Conservation (phyloP, 2,113 vertebrate genomes). For the Lagopus muta region DNA sequence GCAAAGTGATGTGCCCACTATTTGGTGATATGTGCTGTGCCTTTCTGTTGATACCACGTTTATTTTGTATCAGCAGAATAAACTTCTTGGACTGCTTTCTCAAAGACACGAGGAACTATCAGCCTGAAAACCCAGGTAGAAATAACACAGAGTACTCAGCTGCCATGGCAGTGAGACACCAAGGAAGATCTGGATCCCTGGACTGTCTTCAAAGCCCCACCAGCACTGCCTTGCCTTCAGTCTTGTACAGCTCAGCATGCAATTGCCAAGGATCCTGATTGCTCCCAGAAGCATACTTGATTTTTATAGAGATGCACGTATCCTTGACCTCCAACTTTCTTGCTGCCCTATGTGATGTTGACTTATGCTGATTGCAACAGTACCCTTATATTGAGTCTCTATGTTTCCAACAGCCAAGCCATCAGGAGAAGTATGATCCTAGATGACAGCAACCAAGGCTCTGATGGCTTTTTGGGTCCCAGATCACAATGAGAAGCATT, state of each 20-base stretch:
- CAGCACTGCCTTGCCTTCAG: neutral
- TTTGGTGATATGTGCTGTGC: neutral
- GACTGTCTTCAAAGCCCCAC: neutral
- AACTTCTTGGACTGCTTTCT: neutral
- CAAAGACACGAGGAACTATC: neutral
- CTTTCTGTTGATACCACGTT: neutral
- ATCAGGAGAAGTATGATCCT: neutral
- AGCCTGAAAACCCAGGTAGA: neutral
- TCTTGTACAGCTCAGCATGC: neutral
- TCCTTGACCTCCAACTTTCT: neutral
- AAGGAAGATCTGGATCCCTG: rapidly evolving
- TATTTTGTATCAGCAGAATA: neutral
- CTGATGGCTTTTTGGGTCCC: neutral
- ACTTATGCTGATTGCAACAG: neutral
- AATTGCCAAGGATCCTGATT: neutral
- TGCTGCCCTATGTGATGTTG: neutral
- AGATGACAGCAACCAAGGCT: neutral
- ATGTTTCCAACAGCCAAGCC: neutral
- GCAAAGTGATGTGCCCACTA: neutral
- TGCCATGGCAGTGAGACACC: neutral
- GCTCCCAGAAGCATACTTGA: neutral
- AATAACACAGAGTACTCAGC: neutral
- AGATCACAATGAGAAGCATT: neutral
- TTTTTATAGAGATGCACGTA: neutral
- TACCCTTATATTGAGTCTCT: neutral